These are phyloP conservation scores for Melopsittacus undulatus DNA, from an alignment of 2,797 vertebrate genomes.

Conservation along the genomic window DNA sequence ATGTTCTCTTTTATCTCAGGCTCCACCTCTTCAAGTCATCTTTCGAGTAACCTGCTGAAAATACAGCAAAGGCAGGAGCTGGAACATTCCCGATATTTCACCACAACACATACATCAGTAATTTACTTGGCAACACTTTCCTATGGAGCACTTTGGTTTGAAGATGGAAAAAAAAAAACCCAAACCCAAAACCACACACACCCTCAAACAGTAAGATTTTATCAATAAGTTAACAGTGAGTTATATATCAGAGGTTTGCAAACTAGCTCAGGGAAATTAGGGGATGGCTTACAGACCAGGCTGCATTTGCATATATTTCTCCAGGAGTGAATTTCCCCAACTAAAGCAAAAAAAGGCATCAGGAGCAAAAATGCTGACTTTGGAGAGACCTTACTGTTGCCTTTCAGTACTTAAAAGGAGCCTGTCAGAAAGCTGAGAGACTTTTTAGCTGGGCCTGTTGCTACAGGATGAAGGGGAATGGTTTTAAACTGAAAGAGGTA, in stretches of 20 bases:
- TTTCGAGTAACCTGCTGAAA: slow-evolving; percentile 37
- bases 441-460: neutral
- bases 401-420: neutral
- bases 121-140: slow-evolving; percentile 4
- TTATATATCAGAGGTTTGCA: neutral
- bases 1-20: slow-evolving; percentile 56
- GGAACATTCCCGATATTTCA: slow-evolving; percentile 35
- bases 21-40: slow-evolving; percentile 6
- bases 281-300: neutral
- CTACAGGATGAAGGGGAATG: neutral
- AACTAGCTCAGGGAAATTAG: neutral
- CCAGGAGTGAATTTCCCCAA: neutral
- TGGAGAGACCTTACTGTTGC: neutral
- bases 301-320: neutral
- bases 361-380: neutral
- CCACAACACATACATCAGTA: neutral
- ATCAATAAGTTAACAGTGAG: neutral
- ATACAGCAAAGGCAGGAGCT: neutral
- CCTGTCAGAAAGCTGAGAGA: neutral
- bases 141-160: neutral
- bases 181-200: neutral
- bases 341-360: neutral
- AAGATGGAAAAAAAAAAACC: neutral
- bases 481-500: neutral
- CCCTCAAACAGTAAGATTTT: neutral